A percentile compares a stretch with the other conserved stretches of the same genome.
Evolutionary conservation across 2,113 vertebrate species (phyloP).

Genomic region (Rhombomys opimus): DNA sequence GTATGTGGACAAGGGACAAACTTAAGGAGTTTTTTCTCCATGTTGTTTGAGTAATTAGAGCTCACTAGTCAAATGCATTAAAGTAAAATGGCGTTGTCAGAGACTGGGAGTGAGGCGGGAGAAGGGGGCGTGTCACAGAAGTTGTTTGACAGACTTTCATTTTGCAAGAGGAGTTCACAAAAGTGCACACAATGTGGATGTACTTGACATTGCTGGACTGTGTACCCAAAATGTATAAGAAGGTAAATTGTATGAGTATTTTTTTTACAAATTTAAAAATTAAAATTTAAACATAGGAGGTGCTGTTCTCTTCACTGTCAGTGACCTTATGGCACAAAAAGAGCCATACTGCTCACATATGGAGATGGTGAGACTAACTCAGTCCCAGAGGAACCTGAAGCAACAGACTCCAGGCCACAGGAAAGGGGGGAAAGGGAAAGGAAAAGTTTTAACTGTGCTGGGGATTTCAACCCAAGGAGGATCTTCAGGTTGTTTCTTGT

Average conservation of each 20-base stretch:
- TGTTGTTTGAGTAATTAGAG: not conserved
- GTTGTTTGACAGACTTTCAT: not conserved
- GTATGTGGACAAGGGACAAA: not conserved
- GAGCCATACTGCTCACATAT: not conserved
- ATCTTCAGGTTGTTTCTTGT: not conserved
- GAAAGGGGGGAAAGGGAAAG: not conserved
- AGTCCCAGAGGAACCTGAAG: not conserved
- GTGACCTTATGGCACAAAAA: not conserved
- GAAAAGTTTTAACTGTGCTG: not conserved
- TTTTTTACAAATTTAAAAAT: not conserved
- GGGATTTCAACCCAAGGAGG: not conserved
- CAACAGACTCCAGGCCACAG: not conserved
- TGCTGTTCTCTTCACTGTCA: not conserved
- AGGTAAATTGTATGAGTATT: not conserved
- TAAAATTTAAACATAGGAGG: not conserved
- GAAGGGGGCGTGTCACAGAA: not conserved
- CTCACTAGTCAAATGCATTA: not conserved
- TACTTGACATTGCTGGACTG: not conserved
- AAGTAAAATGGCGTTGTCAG: not conserved
- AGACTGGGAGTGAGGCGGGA: not conserved
- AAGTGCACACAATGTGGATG: not conserved
- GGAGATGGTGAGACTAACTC: not conserved
- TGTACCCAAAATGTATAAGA: not conserved
- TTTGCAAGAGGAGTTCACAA: not conserved
- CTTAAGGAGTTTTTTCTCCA: not conserved